Base-by-base conservation (phyloP, 2,797 vertebrate genomes). In the Meriones psammophilus region DNA sequence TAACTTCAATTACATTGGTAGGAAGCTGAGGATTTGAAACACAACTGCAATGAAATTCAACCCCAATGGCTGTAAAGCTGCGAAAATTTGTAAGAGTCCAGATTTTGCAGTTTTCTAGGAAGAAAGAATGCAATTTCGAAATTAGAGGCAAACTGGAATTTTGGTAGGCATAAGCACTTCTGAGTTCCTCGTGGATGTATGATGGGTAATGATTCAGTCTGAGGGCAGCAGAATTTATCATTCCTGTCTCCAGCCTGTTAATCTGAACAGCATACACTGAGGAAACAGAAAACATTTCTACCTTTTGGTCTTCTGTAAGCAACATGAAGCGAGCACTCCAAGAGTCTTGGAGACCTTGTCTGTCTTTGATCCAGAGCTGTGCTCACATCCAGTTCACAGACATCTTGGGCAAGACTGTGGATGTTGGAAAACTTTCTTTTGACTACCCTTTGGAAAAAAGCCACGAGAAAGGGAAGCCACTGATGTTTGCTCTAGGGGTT, bases 81-180 rank as follows among this genome's bases (percentile, higher is more conserved):
- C 1, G 71, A 77, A 18, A 84, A 17, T 6, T 60, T 79, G 26
- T 78, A 64, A 94, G 42, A 13, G 4, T 68, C 33, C 8, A 60
- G 84, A 69, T 18, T 80, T 96, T 58, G 12, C 12, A 85, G 18
- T 24, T 96, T 92, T 84, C 15, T 81, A 58, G 56, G 24, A 80
- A 77, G 39, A 92, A 93, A 95, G 17, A 77, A 39, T 15, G 80
- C 64, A 68, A 85, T 64, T 94, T 88, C 87, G 60, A 93, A 92
- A 58, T 42, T 91, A 22, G 71, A 95, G 33, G 54, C 83, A 87
- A 88, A 89, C 66, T 54, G 36, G 54, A 80, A 87, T 92, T 95
- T 95, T 60, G 69, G 33, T 73, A 88, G 62, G 39, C 56, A 2
- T 71, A 8, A 22, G 8, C 56, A 76, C 54, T 95, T 96, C 73